These are phyloP conservation scores for Pteropus rufus DNA, from an alignment of 2,797 vertebrate species.

Conservation along the genomic window DNA sequence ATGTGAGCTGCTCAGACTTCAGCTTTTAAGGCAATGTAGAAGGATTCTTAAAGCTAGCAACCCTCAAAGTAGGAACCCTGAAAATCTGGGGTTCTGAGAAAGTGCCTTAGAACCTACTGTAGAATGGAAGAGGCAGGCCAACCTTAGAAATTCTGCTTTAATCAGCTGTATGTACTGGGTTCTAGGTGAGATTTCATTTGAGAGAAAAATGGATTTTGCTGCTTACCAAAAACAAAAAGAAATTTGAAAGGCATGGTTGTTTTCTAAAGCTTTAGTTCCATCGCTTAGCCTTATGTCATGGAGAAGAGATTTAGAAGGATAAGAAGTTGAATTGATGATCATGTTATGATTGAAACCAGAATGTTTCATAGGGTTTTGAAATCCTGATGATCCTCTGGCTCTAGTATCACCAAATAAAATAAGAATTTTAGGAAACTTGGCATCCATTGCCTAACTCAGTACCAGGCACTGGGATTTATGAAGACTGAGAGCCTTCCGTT, in stretches of 20 bases:
- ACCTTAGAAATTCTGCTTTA: not conserved
- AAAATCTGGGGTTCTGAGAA: not conserved
- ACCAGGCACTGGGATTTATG: not conserved
- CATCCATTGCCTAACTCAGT: not conserved
- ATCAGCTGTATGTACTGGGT: not conserved
- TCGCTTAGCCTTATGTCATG: not conserved
- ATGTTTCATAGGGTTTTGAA: not conserved
- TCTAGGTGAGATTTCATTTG: not conserved
- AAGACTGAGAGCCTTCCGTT: not conserved
- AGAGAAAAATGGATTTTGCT: not conserved
- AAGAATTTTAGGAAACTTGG: not conserved
- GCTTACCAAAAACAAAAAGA: not conserved
- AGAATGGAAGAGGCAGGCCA: not conserved
- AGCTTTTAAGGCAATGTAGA: not conserved
- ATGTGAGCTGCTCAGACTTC: not conserved
- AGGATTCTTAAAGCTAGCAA: not conserved
- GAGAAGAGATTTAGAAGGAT: not conserved
- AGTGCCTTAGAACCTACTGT: not conserved
- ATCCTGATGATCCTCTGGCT: not conserved
- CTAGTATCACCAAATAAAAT: not conserved
- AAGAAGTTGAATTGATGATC: not conserved
- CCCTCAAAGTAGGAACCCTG: not conserved
- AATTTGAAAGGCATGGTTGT: not conserved
- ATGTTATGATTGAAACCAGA: not conserved
- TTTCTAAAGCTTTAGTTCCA: not conserved